These are phyloP conservation scores for Odiellus spinosus DNA, from an alignment of 2,888 invertebrate species.

Conservation along the genomic window DNA sequence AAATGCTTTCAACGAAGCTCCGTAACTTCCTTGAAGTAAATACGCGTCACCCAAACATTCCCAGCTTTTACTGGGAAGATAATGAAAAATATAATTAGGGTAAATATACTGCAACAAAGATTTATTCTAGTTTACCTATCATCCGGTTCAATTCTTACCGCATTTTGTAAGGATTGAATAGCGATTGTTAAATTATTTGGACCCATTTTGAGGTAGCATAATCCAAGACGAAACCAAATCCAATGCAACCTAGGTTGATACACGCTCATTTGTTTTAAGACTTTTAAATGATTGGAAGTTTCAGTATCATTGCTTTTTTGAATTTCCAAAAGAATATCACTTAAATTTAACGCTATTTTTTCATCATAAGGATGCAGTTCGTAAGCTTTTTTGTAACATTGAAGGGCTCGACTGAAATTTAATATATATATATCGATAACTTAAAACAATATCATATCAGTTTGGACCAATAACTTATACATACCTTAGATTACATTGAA, in stretches of 20 bases:
- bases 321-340: conserved; percentile 44
- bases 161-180: conserved; percentile 52
- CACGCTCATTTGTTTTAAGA: conserved; percentile 40
- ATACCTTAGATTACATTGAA: no score
- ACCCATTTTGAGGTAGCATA: conserved; percentile 55
- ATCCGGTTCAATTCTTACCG: conserved; percentile 35
- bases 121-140: no score
- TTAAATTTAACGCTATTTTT: conserved; percentile 52
- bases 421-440: no score
- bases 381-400: conserved; percentile 70
- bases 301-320: conserved; percentile 12
- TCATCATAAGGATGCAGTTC: conserved; percentile 50
- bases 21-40: conserved; percentile 68
- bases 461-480: no score
- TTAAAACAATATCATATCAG: no score
- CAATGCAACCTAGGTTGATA: conserved; percentile 41
- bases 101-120: no score
- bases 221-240: conserved; percentile 68
- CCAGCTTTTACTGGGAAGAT: conserved; percentile 47
- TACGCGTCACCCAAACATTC: conserved; percentile 84
- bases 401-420: conserved; percentile 43
- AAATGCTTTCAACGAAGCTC: conserved; percentile 74
- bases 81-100: no score
- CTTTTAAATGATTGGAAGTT: conserved; percentile 29
- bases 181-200: conserved; percentile 41